phyloP scores from a whole-genome alignment of 2,797 vertebrate species.

The Periparus ater region DNA sequence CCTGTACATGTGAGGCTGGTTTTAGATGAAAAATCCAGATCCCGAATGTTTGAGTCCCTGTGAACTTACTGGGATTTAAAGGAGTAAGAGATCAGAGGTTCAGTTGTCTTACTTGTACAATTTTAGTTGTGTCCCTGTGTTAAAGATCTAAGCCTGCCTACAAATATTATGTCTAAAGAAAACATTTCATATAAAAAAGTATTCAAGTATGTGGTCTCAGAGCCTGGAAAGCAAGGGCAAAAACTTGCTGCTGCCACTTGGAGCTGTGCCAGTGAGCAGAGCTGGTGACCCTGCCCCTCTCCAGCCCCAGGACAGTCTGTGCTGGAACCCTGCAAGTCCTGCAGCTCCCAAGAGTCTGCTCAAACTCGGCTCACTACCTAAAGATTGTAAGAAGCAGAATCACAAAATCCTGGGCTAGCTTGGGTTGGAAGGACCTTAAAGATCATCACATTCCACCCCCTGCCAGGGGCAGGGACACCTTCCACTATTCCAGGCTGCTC shows the following conservation, averaged over 20 bases:
- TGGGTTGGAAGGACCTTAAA: not conserved
- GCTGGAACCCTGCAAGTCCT: not conserved
- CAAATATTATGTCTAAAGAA: not conserved
- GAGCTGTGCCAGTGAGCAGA: not conserved
- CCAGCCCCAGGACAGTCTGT: not conserved
- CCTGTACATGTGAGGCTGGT: slow-evolving; percentile 18
- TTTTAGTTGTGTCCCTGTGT: not conserved
- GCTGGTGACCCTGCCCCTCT: not conserved
- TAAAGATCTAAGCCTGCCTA: not conserved
- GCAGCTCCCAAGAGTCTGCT: not conserved
- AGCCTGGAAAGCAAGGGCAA: not conserved
- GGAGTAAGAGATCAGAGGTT: not conserved
- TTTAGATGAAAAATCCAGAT: slow-evolving; percentile 18
- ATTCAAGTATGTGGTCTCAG: not conserved
- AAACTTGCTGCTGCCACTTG: not conserved
- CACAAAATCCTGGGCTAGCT: not conserved
- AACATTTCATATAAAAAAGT: not conserved
- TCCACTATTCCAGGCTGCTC: not conserved
- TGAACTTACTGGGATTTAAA: not conserved
- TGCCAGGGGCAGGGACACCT: not conserved
- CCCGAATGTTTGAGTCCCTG: not conserved
- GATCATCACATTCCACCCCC: not conserved
- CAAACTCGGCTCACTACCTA: not conserved
- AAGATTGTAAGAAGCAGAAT: not conserved
- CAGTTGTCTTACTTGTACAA: not conserved